Percentiles rank a stretch among this genome's conserved stretches.
phyloP scores from a whole-genome alignment of 2,113 vertebrate genomes.

The Platycercus adscitus region DNA sequence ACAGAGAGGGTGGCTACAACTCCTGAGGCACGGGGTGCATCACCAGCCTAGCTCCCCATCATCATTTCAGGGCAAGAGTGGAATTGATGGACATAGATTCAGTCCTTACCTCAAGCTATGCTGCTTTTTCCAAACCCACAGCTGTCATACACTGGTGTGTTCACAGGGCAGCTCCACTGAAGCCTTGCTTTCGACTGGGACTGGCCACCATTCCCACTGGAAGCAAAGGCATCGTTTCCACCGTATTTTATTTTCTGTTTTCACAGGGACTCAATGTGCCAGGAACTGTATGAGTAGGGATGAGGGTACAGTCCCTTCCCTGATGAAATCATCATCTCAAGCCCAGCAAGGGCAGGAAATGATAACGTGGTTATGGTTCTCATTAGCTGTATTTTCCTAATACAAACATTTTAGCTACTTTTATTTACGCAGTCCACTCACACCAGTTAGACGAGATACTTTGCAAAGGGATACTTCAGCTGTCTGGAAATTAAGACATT shows the following conservation, averaged over 20 bases:
- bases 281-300: neutral
- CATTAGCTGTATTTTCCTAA: conserved; percentile 18
- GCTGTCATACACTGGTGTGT: neutral
- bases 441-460: neutral
- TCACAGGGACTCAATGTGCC: neutral
- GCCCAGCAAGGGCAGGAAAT: conserved; percentile 27
- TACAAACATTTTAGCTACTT: conserved; percentile 47
- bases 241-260: neutral
- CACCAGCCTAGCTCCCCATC: neutral
- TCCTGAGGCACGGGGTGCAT: fast-evolving
- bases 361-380: neutral
- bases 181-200: neutral
- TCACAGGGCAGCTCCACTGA: neutral
- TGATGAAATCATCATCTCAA: conserved; percentile 2
- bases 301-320: neutral
- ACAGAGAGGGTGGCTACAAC: neutral
- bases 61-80: neutral
- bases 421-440: conserved; percentile 22
- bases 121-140: neutral
- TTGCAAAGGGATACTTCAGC: neutral
- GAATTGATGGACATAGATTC: neutral
- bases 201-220: neutral
- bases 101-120: fast-evolving
- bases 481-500: neutral
- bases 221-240: neutral